Conservation (phyloP, 2,888 invertebrate genomes). For the Trachelus tabidus region DNA sequence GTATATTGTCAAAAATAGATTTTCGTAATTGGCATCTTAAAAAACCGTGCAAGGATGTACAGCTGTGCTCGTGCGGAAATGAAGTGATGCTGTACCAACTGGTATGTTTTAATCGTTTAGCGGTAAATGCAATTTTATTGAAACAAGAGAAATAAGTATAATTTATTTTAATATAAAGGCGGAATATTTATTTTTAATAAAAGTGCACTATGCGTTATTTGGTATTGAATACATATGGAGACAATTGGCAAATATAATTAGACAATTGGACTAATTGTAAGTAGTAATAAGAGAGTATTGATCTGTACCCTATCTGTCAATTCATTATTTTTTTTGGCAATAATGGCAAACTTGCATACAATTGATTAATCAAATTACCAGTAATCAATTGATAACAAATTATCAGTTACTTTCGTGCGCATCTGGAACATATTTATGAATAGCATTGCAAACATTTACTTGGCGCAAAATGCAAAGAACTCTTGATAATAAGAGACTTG, state of each 20-base stretch:
- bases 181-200: too few species aligned
- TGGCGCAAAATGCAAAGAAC: background rate
- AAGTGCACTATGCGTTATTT: too few species aligned
- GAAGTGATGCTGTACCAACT: slow-evolving; percentile 20
- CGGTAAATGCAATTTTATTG: background rate
- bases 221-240: too few species aligned
- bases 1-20: background rate
- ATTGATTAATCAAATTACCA: background rate
- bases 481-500: background rate
- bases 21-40: background rate
- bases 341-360: background rate
- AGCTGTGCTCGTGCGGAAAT: slow-evolving; percentile 14
- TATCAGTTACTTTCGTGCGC: background rate
- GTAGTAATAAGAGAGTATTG: background rate
- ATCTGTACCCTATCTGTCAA: background rate
- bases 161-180: background rate
- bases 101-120: slow-evolving; percentile 8
- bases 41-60: background rate
- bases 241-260: background rate
- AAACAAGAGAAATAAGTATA: background rate
- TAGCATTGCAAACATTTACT: background rate
- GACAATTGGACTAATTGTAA: fast-evolving
- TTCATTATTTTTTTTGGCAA: background rate
- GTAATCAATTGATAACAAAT: background rate
- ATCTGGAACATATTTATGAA: background rate